Conservation (phyloP, 64 coral and sea anemone genomes). For the Trachythela sp. region DNA sequence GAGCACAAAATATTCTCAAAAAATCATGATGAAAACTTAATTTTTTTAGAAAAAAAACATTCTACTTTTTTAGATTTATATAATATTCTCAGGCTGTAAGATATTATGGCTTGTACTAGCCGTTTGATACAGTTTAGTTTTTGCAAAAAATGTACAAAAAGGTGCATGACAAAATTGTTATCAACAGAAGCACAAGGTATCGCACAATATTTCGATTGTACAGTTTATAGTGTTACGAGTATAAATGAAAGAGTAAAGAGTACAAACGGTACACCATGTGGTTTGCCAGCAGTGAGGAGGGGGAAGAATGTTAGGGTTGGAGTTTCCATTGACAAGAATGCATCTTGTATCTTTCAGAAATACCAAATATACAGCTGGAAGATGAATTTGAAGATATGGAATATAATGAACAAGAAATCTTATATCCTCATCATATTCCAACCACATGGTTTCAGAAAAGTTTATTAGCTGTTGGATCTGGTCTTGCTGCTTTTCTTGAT, state of each 20-base stretch:
- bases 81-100: too few species aligned
- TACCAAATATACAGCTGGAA: neutral
- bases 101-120: neutral
- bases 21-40: too few species aligned
- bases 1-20: too few species aligned
- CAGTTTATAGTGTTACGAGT: too few species aligned
- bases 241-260: too few species aligned
- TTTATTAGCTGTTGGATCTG: constrained; percentile 1
- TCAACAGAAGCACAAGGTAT: neutral
- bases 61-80: too few species aligned
- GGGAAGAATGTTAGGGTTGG: too few species aligned
- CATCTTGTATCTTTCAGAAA: neutral
- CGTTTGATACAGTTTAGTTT: neutral
- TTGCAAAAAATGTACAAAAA: neutral
- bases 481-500: neutral
- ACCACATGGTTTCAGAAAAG: neutral
- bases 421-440: neutral
- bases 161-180: neutral
- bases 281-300: too few species aligned
- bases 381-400: neutral
- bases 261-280: too few species aligned
- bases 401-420: neutral
- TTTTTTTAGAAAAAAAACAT: too few species aligned
- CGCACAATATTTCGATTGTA: neutral
- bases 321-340: neutral